Percentiles rank a stretch among this genome's conserved stretches.
Evolutionary conservation across 2,797 vertebrate species (phyloP).

Genomic region (Agapornis canus): DNA sequence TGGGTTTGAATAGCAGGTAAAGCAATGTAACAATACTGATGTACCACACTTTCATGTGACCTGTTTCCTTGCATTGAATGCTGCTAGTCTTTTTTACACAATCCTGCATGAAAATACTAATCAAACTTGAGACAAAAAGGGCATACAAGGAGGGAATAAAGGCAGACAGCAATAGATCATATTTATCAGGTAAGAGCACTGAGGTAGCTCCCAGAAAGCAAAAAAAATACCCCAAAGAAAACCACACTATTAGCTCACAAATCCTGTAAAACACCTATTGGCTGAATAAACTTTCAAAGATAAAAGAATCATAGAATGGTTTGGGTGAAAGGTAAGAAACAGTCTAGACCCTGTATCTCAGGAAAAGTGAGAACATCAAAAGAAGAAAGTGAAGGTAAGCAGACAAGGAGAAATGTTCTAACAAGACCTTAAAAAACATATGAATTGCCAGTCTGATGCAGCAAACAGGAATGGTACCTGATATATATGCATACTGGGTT

Average conservation of each 20-base stretch:
- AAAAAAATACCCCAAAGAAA: background rate
- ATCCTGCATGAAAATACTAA: background rate
- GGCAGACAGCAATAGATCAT: background rate
- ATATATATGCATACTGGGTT: background rate
- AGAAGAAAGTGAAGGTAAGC: background rate
- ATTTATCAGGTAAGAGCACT: background rate
- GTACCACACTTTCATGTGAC: accelerated
- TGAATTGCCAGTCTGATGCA: accelerated
- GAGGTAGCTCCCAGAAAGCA: background rate
- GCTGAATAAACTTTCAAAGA: background rate
- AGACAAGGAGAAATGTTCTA: background rate
- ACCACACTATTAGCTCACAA: background rate
- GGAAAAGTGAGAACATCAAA: background rate
- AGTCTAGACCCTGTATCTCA: background rate
- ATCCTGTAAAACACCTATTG: background rate
- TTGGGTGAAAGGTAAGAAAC: background rate
- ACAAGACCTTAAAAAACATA: background rate
- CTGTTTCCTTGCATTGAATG: background rate
- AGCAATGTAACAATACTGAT: background rate
- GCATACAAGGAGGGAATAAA: background rate
- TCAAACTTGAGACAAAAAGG: background rate
- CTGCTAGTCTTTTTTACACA: background rate
- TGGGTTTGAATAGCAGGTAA: background rate
- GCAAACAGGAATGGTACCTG: background rate
- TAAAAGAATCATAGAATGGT: background rate